A percentile compares a stretch with the other conserved stretches of the same genome.
phyloP scores from a whole-genome alignment of 2,113 vertebrate genomes.

The Dasyornis broadbenti region DNA sequence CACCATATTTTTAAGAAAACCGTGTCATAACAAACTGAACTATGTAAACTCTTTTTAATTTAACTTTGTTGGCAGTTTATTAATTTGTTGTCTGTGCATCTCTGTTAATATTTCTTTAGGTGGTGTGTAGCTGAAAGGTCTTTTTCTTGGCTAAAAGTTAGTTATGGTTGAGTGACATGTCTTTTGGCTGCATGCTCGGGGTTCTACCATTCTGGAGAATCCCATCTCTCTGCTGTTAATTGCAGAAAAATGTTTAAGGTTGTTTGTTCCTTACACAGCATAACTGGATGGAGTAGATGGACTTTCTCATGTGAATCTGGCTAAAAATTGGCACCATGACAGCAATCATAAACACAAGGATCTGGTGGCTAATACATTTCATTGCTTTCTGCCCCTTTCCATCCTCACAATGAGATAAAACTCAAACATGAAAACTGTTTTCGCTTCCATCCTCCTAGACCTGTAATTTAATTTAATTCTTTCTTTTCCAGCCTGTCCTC shows the following conservation, averaged over 20 bases:
- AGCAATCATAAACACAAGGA: neutral
- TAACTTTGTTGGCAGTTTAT: neutral
- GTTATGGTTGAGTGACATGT: neutral
- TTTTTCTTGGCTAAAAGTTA: neutral
- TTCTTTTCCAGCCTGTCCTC: neutral
- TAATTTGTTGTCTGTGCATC: neutral
- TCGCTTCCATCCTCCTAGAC: neutral
- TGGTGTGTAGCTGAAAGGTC: neutral
- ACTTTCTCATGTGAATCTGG: neutral
- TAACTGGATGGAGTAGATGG: neutral
- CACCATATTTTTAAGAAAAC: neutral
- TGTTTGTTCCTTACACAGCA: neutral
- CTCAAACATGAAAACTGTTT: neutral
- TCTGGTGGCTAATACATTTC: neutral
- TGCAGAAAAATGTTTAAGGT: neutral
- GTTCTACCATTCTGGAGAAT: neutral
- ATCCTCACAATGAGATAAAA: neutral
- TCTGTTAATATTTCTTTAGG: neutral
- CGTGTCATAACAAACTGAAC: neutral
- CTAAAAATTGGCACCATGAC: neutral
- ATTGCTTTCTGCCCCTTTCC: neutral
- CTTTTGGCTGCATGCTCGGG: neutral
- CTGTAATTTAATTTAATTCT: neutral
- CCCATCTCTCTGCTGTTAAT: neutral
- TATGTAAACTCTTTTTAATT: neutral